Percentiles rank a stretch among this genome's conserved stretches.
These are phyloP conservation scores for Beroe ovata DNA, from an alignment of 37 sponge, comb jelly and placozoan species.

Conservation along the genomic window DNA sequence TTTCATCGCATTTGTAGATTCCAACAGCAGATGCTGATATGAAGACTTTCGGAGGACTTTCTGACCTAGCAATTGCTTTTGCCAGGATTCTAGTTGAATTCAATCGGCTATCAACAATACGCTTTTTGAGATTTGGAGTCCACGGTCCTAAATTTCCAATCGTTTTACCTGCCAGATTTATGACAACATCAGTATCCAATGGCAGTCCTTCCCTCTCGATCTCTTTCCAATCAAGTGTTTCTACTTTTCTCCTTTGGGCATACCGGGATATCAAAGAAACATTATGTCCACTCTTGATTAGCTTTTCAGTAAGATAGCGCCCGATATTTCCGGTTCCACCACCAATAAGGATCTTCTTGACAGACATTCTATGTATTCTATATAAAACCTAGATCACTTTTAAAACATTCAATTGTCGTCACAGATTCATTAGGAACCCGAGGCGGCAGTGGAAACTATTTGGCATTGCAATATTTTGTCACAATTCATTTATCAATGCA, in stretches of 20 bases:
- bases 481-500: too few species aligned
- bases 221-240: not conserved
- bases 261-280: not conserved
- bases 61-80: not conserved
- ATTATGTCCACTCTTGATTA: conserved; percentile 30
- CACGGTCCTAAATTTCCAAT: conserved; percentile 17
- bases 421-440: too few species aligned
- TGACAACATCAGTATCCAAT: conserved; percentile 54
- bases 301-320: not conserved
- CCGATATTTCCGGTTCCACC: conserved; percentile 50
- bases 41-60: conserved; percentile 4
- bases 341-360: conserved; percentile 22
- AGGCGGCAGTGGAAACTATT: too few species aligned
- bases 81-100: not conserved
- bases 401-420: too few species aligned
- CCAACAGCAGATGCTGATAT: conserved; percentile 65
- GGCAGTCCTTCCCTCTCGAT: conserved; percentile 43
- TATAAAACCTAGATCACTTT: too few species aligned
- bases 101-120: conserved; percentile 9
- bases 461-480: too few species aligned
- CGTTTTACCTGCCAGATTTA: conserved; percentile 12
- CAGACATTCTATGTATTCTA: conserved; percentile 3
- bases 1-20: not conserved
- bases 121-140: not conserved
- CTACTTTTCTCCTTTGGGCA: not conserved